Evolutionary conservation across 2,113 vertebrate species (phyloP), one percentile per base, ranked within the genome.

Genomic region (Ranitomeya imitator): DNA sequence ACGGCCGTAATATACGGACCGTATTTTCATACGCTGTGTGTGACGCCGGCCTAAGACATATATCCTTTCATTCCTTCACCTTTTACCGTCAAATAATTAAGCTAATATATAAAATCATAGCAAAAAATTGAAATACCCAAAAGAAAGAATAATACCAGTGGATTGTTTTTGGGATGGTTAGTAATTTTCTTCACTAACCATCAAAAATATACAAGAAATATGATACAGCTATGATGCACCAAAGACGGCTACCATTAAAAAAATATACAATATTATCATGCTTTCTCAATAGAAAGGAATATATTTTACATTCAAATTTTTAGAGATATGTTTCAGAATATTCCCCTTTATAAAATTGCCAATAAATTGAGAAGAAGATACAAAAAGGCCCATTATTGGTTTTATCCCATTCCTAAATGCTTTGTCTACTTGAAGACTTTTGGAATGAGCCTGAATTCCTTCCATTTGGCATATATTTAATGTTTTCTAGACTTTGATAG

Each of bases 401-500:
- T 55, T 63, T 45, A 51, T 23, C 16, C 73, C 59, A 57, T 69
- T 69, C 74, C 37, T 79, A 73, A 81, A 63, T 81, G 78, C 63
- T 69, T 87, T 79, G 26, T 81, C 65, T 73, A 71, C 31, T 67
- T 16, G 37, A 63, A 78, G 59, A 59, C 74, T 67, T 45, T 85
- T 89, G 87, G 74, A 89, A 78, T 79, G 45, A 88, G 74, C n/a
- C 87, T 79, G 23, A 89, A 84, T 84, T 88, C 80, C 67, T 76
- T 88, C 71, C 63, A 84, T 73, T 85, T 89, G 87, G 80, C 87
- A 65, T 83, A 69, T 85, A 89, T 84, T 67, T 85, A 84, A 79
- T 89, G 73, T 85, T 79, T 69, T 76, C 74, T 63, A 85, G 87
- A 79, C 87, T 79, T 79, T 89, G 81, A 89, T 89, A 89, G 87